phyloP scores from a whole-genome alignment of 2,888 invertebrate genomes.

The Lasioglossum villosulum region DNA sequence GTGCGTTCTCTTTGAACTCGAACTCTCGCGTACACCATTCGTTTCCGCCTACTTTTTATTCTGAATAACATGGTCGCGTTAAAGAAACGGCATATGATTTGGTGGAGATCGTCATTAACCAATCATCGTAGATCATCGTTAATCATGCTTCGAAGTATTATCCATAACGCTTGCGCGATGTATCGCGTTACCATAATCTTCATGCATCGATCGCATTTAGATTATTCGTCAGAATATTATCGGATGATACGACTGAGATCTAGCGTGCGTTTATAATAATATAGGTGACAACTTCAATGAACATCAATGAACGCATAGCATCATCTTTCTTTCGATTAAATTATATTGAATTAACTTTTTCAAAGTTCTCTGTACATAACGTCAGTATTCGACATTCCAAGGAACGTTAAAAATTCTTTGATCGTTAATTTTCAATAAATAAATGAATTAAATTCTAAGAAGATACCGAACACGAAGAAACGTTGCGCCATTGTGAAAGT shows the following conservation, averaged over 20 bases:
- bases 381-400: background rate
- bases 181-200: constrained; percentile 43
- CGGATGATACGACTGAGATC: constrained; percentile 39
- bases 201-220: constrained; percentile 43
- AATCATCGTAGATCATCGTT: constrained; percentile 42
- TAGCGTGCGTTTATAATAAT: constrained; percentile 14
- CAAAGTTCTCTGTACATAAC: background rate
- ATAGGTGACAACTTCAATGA: background rate
- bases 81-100: background rate
- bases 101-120: constrained; percentile 36
- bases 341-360: background rate
- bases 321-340: background rate
- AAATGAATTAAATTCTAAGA: too few relatives aligned
- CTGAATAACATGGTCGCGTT: constrained; percentile 14
- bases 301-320: background rate
- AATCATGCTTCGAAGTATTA: constrained; percentile 60
- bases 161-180: constrained; percentile 51
- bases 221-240: constrained; percentile 46
- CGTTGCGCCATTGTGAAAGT: constrained; percentile 1
- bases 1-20: constrained; percentile 12
- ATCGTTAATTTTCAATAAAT: background rate
- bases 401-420: background rate
- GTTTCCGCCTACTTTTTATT: constrained; percentile 14
- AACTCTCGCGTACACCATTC: constrained; percentile 35
- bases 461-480: background rate